These are phyloP conservation scores for Mugil cephalus DNA, from an alignment of 2,113 vertebrate genomes.

Conservation along the genomic window DNA sequence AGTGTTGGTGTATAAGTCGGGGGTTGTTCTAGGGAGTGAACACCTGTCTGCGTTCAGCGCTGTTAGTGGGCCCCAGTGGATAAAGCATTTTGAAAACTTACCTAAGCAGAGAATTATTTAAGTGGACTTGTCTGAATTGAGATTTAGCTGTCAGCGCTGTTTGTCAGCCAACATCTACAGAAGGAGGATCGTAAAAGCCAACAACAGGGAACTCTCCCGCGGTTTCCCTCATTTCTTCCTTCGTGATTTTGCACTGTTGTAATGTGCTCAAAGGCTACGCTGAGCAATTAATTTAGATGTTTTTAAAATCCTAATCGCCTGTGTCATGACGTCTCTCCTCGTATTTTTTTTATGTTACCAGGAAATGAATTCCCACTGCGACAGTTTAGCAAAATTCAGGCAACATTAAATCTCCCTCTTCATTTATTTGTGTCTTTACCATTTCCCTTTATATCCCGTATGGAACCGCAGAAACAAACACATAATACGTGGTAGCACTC, in stretches of 20 bases:
- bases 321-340: conserved; percentile 23
- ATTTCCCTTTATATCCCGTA: conserved; percentile 21
- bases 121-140: conserved; percentile 40
- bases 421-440: conserved; percentile 34
- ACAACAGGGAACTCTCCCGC: conserved; percentile 27
- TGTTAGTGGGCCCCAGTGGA: conserved; percentile 15
- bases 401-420: conserved; percentile 45
- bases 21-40: conserved; percentile 15
- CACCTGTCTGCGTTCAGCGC: conserved; percentile 49
- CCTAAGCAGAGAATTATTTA: conserved; percentile 31
- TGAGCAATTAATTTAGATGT: conserved; percentile 48
- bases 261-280: conserved; percentile 43
- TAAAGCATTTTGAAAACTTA: conserved; percentile 37
- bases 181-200: conserved; percentile 34
- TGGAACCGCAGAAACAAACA: conserved; percentile 44
- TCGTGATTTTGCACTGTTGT: conserved; percentile 55
- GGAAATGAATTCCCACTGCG: conserved; percentile 36
- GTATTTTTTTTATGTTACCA: conserved; percentile 59
- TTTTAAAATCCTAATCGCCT: conserved; percentile 39
- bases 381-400: conserved; percentile 44
- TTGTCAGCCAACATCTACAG: conserved; percentile 55
- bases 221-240: conserved; percentile 27
- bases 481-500: conserved; percentile 52
- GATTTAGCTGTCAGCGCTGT: conserved; percentile 52
- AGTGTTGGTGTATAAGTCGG: conserved; percentile 10